Base-by-base conservation (phyloP, 2,113 vertebrate species). In the Microcebus ravelobensis region DNA sequence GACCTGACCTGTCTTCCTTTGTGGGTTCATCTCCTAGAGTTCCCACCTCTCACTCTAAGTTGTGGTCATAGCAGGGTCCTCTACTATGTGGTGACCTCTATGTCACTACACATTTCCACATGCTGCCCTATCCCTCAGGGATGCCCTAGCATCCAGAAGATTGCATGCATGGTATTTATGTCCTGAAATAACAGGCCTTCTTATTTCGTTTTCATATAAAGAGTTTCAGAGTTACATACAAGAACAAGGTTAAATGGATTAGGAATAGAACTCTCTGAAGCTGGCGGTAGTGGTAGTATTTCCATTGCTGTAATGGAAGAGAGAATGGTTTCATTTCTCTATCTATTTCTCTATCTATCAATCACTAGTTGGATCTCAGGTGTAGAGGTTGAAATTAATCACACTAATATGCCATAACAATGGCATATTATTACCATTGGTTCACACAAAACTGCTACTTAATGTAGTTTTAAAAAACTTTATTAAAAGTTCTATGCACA, bases 181-280 rank as follows among this genome's bases (percentile, higher is more conserved):
- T 93, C 8, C 29, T 81, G 71, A 92, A 95, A 82, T 67, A 76
- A 77, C 82, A 91, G 27, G 6, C 5, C 27, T 83, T 84, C 10
- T 79, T 61, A 65, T 74, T n/a, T n/a, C 57, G 29, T 93, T 84
- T 92, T 73, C 90, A 20, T 61, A 57, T 42, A 65, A 92, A 94
- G n/a, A 91, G 20, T 23, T 94, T 94, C 74, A 79, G 76, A 95
- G 25, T 91, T 91, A 73, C 21, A n/a, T 8, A 8, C 20, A 90
- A 92, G n/a, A 76, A 65, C 1, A 42, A 90, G 27, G 48, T 93
- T 29, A 94, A 79, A 55, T 87, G 55, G 17, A 29, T 89, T 91
- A 45, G 80, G 34, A 77, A 81, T 81, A 76, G n/a, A 93, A 94
- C 42, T 83, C 29, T 74, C 50, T 79, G 59, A 27, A 39, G 29